These are phyloP conservation scores for Rhopalosiphum padi DNA, from an alignment of 1,140 invertebrate species.

Conservation along the genomic window DNA sequence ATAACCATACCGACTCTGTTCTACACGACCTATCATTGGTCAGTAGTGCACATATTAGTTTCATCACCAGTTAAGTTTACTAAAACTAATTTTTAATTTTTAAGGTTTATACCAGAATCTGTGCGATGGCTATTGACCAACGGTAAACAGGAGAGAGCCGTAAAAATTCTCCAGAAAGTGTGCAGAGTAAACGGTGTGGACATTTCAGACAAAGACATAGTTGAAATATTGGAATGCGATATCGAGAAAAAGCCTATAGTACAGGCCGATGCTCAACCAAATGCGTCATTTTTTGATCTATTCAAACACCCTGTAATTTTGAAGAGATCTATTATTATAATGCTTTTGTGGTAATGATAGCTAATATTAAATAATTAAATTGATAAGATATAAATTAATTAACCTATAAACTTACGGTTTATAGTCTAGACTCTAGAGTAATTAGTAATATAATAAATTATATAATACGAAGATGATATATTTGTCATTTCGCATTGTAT, in stretches of 20 bases:
- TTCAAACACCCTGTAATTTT: constrained; percentile 76
- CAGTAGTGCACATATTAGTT: constrained; percentile 62
- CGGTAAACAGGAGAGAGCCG: constrained; percentile 75
- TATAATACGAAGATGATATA: neutral
- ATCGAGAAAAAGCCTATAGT: neutral
- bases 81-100: constrained; percentile 1
- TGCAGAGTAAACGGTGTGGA: constrained; percentile 73
- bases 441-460: neutral
- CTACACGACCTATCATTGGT: constrained; percentile 83
- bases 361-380: neutral
- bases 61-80: neutral
- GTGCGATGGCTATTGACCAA: constrained; percentile 81
- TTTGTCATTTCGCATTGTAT: neutral
- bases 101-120: constrained; percentile 81
- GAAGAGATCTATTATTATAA: constrained; percentile 75
- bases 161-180: constrained; percentile 72
- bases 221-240: constrained; percentile 66
- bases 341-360: constrained; percentile 75
- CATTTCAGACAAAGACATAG: constrained; percentile 68
- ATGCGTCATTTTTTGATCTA: constrained; percentile 72
- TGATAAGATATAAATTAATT: neutral
- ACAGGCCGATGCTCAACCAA: constrained; percentile 63
- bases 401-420: neutral
- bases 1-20: constrained; percentile 74
- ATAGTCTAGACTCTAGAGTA: neutral